Base-by-base conservation (phyloP, 2,113 vertebrate genomes). In the Carassius auratus region DNA sequence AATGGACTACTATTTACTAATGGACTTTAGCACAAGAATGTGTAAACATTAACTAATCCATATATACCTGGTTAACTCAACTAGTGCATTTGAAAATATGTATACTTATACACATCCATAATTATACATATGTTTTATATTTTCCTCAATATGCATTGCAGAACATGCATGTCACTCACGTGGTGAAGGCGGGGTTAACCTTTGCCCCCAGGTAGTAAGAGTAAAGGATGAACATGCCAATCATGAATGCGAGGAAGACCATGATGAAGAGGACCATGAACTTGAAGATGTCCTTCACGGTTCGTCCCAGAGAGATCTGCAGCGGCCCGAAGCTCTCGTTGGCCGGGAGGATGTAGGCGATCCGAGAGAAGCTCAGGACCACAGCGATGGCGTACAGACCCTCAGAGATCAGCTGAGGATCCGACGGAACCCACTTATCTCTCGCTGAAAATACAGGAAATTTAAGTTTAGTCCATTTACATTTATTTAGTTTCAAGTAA, bases 241-340 rank as follows among this genome's bases (percentile, higher is more conserved):
- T 97, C 96, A 97, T 97, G 92, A 97, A 97, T 7, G 96, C 96
- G 81, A 97, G 94, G 88, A 97, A 97, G 23, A 97, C 96, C 96
- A 97, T 97, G 84, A 97, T 97, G 87, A 97, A 97, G 87, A 97
- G 96, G 83, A 97, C 96, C 96, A 97, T 97, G 90, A 97, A 97
- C 92, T 97, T 97, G 92, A 97, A 97, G 89, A 97, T 97, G 91
- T 97, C 96, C 89, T 97, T 97, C 48, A 97, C 96, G 1, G 96
- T 97, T 86, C 96, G 96, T 66, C 96, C 96, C 19, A 97, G 94
- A 1, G 96, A 97, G 91, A 97, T 97, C 93, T 97, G 96, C 61
- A 97, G 89, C 19, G 96, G 96, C 5, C 96, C 96, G 45, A 97
- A 97, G 90, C 96, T 97, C 91, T 97, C 96, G 17, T 97, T 97